A percentile compares a stretch with the other conserved stretches of the same genome.
Evolutionary conservation across 2,113 vertebrate species (phyloP).

Genomic region (Ornithorhynchus anatinus): DNA sequence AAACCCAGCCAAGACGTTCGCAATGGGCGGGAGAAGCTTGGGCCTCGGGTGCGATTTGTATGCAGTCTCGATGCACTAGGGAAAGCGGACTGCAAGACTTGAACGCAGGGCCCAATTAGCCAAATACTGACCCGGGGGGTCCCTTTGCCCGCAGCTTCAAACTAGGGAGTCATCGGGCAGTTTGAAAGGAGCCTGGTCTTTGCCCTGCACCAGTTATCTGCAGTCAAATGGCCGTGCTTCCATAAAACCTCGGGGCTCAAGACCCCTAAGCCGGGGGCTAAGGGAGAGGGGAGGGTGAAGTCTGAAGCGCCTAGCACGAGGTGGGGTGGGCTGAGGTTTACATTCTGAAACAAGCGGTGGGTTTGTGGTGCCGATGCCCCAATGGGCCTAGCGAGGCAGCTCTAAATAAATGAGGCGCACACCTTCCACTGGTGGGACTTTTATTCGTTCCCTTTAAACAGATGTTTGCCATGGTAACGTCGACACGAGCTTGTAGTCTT

Average conservation of each 20-base stretch:
- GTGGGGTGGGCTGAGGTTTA: not conserved
- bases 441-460: not conserved
- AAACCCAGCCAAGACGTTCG: not conserved
- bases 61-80: too few relatives aligned
- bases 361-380: not conserved
- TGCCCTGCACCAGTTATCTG: not conserved
- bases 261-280: rapidly evolving
- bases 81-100: too few relatives aligned
- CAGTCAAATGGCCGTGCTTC: too few relatives aligned
- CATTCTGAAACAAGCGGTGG: not conserved
- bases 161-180: not conserved
- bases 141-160: too few relatives aligned
- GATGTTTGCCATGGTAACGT: not conserved
- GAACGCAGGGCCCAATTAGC: too few relatives aligned
- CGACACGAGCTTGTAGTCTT: not conserved
- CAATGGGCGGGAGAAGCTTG: too few relatives aligned
- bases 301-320: not conserved
- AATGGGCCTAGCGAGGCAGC: not conserved
- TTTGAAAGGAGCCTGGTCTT: not conserved
- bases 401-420: not conserved
- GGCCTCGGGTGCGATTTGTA: too few relatives aligned
- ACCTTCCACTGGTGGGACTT: not conserved
- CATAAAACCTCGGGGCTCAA: not conserved
- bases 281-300: not conserved
- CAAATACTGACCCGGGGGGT: too few relatives aligned